Evolutionary conservation across 2,888 invertebrate species (phyloP), one percentile per base, ranked within the genome.

Genomic region (Euplexia lucipara): DNA sequence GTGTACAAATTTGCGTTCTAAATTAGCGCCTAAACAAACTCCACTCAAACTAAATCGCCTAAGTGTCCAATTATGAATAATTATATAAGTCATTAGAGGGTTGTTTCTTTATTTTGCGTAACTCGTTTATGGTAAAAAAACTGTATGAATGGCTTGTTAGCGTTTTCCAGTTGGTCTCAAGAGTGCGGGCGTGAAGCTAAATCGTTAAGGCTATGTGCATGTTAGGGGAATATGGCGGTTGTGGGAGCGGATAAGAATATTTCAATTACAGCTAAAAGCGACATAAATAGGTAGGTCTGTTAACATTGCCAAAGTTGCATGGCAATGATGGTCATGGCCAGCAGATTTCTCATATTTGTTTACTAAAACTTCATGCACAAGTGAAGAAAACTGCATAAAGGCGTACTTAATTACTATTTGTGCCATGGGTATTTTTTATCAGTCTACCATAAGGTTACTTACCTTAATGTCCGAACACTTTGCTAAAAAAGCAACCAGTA

Each of bases 131-230:
- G 82, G 83, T n/a, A 87, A 88, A 90, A 66, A 91, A 89, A 88
- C 84, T 88, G 82, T 88, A 88, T 92, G 91, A 92, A 92, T 92
- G 79, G 90, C 92, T 92, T 93, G 92, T 92, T 92, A 93, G 89
- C 87, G 87, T 90, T 91, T 91, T 87, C 83, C 86, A 91, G 88
- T 88, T 78, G 84, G 88, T 89, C 88, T 89, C 88, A 70, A 87
- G 88, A 89, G 87, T 86, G 81, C 78, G 81, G 81, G 86, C 82
- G 88, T 88, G 85, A 87, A 83, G 86, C 83, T 81, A 83, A 86
- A 85, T 87, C 82, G 83, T 85, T 87, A 85, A 83, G 82, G 74
- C 79, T 70, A 49, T 10, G 68, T 48, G 9, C 34, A 60, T 4
- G 41, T 63, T 75, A 41, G 8, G 34, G 26, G 20, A 65, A 70